Percentiles rank a stretch among this genome's conserved stretches.
Conservation (phyloP, 2,888 invertebrate genomes). For the Flexamia atlantica region DNA sequence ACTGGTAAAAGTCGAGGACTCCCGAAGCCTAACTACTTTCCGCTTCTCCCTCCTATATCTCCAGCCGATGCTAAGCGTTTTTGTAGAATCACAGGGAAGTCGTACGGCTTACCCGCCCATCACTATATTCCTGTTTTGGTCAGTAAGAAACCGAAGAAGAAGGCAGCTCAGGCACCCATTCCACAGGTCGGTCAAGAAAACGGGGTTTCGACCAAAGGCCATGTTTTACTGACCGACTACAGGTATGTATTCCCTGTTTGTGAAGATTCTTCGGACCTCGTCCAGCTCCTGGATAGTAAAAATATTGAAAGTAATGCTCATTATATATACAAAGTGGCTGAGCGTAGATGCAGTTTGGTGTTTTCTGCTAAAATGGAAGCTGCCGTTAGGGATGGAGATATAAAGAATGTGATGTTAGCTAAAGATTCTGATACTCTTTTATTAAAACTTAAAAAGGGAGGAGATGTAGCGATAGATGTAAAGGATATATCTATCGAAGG, state of each 20-base stretch:
- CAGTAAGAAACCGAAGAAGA: conserved; percentile 73
- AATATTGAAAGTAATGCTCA: conserved; percentile 76
- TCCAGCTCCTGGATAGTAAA: conserved; percentile 77
- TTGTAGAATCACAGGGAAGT: conserved; percentile 88
- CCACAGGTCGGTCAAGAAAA: conserved; percentile 44
- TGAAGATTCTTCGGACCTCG: conserved; percentile 77
- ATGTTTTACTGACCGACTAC: conserved; percentile 83
- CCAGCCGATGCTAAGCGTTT: conserved; percentile 90
- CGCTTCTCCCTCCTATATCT: conserved; percentile 87
- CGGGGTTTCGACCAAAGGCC: conserved; percentile 71
- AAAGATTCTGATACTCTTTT: conserved; percentile 86
- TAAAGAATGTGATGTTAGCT: conserved; percentile 86
- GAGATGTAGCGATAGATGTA: conserved; percentile 86
- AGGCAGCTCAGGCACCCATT: conserved; percentile 64
- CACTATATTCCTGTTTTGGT: conserved; percentile 89
- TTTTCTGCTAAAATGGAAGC: conserved; percentile 86
- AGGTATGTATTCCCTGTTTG: conserved; percentile 86
- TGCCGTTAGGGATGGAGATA: conserved; percentile 87
- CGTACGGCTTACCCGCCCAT: conserved; percentile 85
- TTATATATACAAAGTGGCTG: conserved; percentile 87
- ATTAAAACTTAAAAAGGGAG: conserved; percentile 84
- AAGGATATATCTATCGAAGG: conserved; percentile 78
- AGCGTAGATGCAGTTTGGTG: conserved; percentile 85
- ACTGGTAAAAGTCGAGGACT: conserved; percentile 88
- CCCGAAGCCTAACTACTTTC: conserved; percentile 90